Conservation (phyloP, 2,797 vertebrate genomes). For the Gymnopithys bicolor region DNA sequence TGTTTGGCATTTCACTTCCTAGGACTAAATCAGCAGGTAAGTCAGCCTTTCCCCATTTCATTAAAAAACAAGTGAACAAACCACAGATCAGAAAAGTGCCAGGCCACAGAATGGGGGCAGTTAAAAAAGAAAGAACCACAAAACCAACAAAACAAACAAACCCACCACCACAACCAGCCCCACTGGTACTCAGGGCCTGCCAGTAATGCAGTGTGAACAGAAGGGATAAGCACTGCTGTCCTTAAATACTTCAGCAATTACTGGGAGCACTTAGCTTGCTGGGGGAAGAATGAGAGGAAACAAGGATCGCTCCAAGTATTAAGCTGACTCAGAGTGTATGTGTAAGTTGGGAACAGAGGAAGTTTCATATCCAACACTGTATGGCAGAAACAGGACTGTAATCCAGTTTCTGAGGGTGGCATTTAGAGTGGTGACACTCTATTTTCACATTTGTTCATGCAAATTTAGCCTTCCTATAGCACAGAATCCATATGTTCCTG, state of each 20-base stretch:
- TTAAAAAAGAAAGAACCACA: not conserved
- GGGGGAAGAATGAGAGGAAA: not conserved
- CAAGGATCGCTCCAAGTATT: not conserved
- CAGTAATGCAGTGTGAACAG: not conserved
- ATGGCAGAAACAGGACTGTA: not conserved
- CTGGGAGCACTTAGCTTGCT: not conserved
- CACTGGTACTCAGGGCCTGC: not conserved
- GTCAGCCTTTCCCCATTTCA: not conserved
- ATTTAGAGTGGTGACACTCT: not conserved
- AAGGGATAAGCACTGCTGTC: not conserved
- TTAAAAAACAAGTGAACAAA: not conserved
- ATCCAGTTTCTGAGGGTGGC: not conserved
- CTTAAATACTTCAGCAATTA: not conserved
- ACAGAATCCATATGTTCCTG: not conserved
- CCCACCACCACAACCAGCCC: not conserved
- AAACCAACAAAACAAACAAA: not conserved
- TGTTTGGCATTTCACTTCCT: not conserved
- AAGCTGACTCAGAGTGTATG: not conserved
- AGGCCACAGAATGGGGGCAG: not conserved
- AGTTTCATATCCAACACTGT: not conserved
- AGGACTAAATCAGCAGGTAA: not conserved
- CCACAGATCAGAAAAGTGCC: not conserved
- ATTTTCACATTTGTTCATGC: not conserved
- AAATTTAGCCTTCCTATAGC: not conserved
- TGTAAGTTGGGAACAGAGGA: not conserved